Evolutionary conservation across 2,113 vertebrate species (phyloP).

Genomic region (Galbula dea): DNA sequence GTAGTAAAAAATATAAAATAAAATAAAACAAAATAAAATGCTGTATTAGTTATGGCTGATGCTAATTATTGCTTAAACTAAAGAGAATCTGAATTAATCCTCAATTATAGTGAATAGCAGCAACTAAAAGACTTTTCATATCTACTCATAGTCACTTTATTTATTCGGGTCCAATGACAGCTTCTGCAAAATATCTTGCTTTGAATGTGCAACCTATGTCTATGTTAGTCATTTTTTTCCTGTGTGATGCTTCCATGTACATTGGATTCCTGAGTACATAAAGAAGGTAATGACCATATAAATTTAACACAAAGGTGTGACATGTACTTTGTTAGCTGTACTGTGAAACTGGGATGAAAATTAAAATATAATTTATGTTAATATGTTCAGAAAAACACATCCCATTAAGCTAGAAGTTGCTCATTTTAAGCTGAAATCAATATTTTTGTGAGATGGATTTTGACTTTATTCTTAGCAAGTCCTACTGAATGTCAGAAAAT

Average conservation of each 20-base stretch:
- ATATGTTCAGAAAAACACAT: conserved; percentile 61
- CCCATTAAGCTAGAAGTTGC: conserved; percentile 29
- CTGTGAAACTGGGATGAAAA: conserved; percentile 64
- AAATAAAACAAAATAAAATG: neutral
- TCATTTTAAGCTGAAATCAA: conserved; percentile 27
- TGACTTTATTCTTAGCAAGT: conserved; percentile 37
- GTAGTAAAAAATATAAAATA: neutral
- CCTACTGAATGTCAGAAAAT: conserved; percentile 6
- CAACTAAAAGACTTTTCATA: neutral
- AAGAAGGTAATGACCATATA: conserved; percentile 56
- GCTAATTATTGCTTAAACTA: neutral
- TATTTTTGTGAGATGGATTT: conserved; percentile 48
- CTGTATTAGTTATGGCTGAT: neutral
- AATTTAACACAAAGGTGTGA: conserved; percentile 60
- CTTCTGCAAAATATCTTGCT: neutral
- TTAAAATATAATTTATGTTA: conserved; percentile 53
- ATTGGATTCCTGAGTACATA: conserved; percentile 20
- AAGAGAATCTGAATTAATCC: neutral
- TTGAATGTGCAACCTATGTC: neutral
- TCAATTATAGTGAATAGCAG: neutral
- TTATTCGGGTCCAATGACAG: neutral
- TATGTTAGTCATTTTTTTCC: neutral
- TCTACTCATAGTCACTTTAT: neutral
- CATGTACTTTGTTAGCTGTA: conserved; percentile 54
- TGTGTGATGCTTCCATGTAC: neutral